Evolutionary conservation across 2,797 vertebrate genomes (phyloP), one percentile per base, ranked within the genome.

Genomic region (Melanotaenia maccullochi): DNA sequence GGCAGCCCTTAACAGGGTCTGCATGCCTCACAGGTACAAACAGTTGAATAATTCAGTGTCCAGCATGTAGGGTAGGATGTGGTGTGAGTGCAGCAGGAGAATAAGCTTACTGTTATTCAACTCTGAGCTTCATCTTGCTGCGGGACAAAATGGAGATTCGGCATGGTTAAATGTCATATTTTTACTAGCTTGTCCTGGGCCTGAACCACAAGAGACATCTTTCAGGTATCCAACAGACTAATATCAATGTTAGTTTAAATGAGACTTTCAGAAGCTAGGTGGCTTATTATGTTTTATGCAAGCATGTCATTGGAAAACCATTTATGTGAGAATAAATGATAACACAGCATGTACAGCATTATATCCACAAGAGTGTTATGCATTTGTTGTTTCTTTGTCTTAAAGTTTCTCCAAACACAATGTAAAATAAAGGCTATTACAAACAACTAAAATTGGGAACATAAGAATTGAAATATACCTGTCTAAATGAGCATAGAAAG

Each of bases 21-120:
- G 83, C 88, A 93, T 88, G 93, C 92, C 92, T 93, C 91, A 90
- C 92, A 95, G 93, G 94, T 94, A 94, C 93, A 95, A 94, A 93
- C 89, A 92, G 86, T 71, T 95, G 71, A 94, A 95, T 95, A 92
- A 95, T 95, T 94, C 85, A 95, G 84, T 65, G 81, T 87, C 14
- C 60, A 71, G 79, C 79, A 49, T 87, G 91, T 89, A 82, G 81
- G 85, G 86, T 85, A 89, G 84, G 91, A 88, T 87, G 78, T 84
- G 84, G 81, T 78, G 65, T 79, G 85, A 84, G 85, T 88, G 82
- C 85, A 89, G 86, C 77, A 20, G 68, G 71, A 90, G 75, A 86
- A 87, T 85, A 89, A 75, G 68, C 82, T 71, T 33, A 64, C 83
- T 79, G 70, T 86, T 90, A 78, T 85, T 85, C 78, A 87, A 76